Evolutionary conservation across 2,797 vertebrate genomes (phyloP).

Genomic region (Dipus sagitta): DNA sequence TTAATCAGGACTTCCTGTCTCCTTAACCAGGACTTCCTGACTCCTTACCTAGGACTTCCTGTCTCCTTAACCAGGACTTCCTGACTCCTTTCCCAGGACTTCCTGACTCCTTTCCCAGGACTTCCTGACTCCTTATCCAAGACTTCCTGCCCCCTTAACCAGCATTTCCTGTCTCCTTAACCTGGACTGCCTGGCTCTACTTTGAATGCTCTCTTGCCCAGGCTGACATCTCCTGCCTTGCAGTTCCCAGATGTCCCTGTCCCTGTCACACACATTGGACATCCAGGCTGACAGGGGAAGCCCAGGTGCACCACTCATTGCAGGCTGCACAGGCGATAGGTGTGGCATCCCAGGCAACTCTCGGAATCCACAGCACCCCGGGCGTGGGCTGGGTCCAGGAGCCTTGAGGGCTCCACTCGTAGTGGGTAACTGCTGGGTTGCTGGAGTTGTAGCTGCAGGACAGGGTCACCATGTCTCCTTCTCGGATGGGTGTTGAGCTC

Average conservation of each 20-base stretch:
- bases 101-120: too few relatives aligned
- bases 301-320: constrained; percentile 38
- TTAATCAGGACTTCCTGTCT: neutral
- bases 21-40: neutral
- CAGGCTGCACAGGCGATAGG: constrained; percentile 63
- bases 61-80: neutral
- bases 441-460: constrained; percentile 72
- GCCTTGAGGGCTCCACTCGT: neutral
- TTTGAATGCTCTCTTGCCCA: too few relatives aligned
- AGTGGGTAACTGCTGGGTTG: constrained; percentile 62
- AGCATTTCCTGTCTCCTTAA: too few relatives aligned
- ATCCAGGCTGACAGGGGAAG: neutral
- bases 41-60: neutral
- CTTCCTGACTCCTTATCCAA: too few relatives aligned
- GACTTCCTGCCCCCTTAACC: too few relatives aligned
- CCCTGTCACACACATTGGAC: constrained; percentile 78
- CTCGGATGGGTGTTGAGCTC: constrained; percentile 34
- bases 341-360: constrained; percentile 1
- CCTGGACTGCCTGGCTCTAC: neutral
- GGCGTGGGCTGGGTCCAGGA: fast-evolving
- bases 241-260: neutral
- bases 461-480: constrained; percentile 74
- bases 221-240: neutral
- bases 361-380: neutral
- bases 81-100: too few relatives aligned